Conservation (phyloP, 2,888 invertebrate genomes). For the Cataglyphis altisquamis region DNA sequence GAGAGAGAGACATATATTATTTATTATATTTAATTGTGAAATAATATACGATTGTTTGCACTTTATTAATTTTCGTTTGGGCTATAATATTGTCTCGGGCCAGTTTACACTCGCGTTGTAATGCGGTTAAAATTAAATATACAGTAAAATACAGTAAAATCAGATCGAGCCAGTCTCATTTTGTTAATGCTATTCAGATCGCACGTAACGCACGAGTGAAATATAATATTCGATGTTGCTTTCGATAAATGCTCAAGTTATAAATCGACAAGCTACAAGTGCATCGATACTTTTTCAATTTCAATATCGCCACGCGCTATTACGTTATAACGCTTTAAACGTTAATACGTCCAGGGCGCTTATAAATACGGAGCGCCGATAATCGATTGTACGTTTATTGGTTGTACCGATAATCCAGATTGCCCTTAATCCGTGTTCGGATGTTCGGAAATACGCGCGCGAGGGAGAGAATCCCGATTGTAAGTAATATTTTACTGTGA, state of each 20-base stretch:
- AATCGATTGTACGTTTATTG: conserved; percentile 55
- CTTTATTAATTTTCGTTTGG: conserved; percentile 29
- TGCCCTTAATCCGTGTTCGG: conserved; percentile 49
- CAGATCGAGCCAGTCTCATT: not conserved
- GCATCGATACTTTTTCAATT: conserved; percentile 24
- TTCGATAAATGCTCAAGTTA: conserved; percentile 15
- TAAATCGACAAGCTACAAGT: not conserved
- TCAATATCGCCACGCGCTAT: conserved; percentile 11
- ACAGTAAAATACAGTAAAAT: not conserved
- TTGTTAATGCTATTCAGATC: not conserved
- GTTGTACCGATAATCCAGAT: conserved; percentile 52
- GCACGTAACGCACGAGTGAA: not conserved
- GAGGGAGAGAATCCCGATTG: conserved; percentile 31
- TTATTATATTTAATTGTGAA: conserved; percentile 26
- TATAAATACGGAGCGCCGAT: conserved; percentile 47
- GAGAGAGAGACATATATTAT: conserved; percentile 16
- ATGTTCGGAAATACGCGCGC: conserved; percentile 48
- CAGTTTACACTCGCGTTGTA: conserved; percentile 1
- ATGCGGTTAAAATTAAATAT: conserved; percentile 32
- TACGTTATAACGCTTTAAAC: conserved; percentile 38
- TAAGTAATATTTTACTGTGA: conserved; percentile 52
- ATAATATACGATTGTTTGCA: not conserved
- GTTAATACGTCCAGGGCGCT: conserved; percentile 31
- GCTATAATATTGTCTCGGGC: not conserved
- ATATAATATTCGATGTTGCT: not conserved